Evolutionary conservation across 2,888 invertebrate genomes (phyloP).

Genomic region (Amblyjoppa proteus): DNA sequence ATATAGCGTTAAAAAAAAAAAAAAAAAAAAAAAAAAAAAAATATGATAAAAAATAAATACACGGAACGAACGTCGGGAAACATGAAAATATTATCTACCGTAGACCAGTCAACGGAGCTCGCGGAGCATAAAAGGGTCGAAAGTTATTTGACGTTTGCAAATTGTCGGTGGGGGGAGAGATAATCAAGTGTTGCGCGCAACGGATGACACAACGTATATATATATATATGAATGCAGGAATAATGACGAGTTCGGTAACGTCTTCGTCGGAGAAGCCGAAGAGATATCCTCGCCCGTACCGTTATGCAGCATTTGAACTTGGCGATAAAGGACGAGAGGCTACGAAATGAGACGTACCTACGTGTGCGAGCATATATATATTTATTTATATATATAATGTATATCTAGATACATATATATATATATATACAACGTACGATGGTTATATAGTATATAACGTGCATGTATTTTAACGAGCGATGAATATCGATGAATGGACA

Average conservation of each 20-base stretch:
- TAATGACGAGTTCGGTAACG: conserved; percentile 24
- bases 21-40: too few species aligned
- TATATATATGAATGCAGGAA: conserved; percentile 24
- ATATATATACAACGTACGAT: conserved; percentile 16
- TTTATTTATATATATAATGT: conserved; percentile 21
- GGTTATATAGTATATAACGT: conserved; percentile 40
- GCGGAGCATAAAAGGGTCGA: not conserved
- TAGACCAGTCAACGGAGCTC: not conserved
- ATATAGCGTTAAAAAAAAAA: not conserved
- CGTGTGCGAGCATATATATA: not conserved
- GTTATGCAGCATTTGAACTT: conserved; percentile 65
- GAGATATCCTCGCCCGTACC: conserved; percentile 46
- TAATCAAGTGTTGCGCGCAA: conserved; percentile 39
- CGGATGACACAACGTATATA: conserved; percentile 33
- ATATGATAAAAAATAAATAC: conserved; percentile 6
- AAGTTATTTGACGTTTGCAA: conserved; percentile 32
- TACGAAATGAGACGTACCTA: conserved; percentile 25
- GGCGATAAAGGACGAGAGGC: conserved; percentile 48
- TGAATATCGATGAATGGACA: conserved; percentile 69
- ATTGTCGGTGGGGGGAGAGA: conserved; percentile 17
- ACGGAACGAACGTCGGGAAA: not conserved
- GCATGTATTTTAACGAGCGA: conserved; percentile 68
- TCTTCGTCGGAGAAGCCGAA: not conserved
- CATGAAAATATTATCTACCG: conserved; percentile 22
- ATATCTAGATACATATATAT: conserved; percentile 20